phyloP scores from a whole-genome alignment of 2,113 vertebrate genomes.

The Zosterops lateralis region DNA sequence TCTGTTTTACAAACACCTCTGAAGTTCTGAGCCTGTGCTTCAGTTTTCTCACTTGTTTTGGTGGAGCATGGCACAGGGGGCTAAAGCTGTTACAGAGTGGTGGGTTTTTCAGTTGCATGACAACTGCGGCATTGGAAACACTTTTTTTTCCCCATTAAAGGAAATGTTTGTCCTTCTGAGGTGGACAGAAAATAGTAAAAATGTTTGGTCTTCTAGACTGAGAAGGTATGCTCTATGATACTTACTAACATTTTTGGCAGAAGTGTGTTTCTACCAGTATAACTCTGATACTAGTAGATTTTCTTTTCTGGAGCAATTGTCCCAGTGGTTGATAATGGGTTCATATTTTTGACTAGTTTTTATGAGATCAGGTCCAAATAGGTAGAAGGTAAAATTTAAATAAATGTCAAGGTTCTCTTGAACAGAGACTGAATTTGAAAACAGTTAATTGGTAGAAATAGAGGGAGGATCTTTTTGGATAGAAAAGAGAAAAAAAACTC shows the following conservation, averaged over 20 bases:
- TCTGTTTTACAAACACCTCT: neutral
- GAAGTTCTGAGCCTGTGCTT: neutral
- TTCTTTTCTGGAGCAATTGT: neutral
- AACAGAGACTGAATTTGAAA: neutral
- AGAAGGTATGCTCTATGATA: neutral
- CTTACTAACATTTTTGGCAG: neutral
- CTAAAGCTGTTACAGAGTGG: neutral
- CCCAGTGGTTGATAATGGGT: neutral
- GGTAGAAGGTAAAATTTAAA: neutral
- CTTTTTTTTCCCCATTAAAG: neutral
- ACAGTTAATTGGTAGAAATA: neutral
- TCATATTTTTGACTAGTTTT: neutral
- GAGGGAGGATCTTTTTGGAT: neutral
- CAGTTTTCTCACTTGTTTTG: neutral
- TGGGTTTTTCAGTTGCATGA: neutral
- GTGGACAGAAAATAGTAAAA: neutral
- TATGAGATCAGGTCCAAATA: neutral
- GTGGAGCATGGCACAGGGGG: rapidly evolving
- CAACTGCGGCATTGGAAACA: neutral
- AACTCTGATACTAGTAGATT: neutral
- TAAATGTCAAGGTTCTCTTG: neutral
- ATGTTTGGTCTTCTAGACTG: neutral
- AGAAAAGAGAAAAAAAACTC: neutral
- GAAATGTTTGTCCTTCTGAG: neutral
- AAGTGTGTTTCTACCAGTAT: neutral